phyloP scores from a whole-genome alignment of 2,888 invertebrate species.

The Scrobipalpa atriplicella region DNA sequence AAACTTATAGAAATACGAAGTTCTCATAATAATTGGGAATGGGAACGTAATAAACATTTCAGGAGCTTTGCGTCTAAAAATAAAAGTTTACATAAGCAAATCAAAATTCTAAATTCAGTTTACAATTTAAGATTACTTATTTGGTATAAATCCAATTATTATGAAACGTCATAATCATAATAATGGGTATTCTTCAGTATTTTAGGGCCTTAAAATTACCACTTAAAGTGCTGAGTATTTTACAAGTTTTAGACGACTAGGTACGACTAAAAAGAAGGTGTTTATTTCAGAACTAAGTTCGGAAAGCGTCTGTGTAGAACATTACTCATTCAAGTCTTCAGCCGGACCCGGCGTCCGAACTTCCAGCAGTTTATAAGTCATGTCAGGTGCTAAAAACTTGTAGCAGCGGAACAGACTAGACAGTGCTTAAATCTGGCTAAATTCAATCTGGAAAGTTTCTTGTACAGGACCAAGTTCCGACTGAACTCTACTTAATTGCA shows the following conservation, averaged over 20 bases:
- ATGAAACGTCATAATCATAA: too few species aligned
- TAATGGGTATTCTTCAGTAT: too few species aligned
- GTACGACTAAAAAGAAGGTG: not conserved
- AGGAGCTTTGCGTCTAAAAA: too few species aligned
- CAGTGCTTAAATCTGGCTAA: slow-evolving; percentile 62
- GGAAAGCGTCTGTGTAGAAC: slow-evolving; percentile 6
- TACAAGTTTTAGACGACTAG: not conserved
- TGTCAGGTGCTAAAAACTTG: slow-evolving; percentile 73
- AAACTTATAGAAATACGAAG: too few species aligned
- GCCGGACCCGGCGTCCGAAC: slow-evolving; percentile 46
- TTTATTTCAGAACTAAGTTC: not conserved
- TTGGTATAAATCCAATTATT: too few species aligned
- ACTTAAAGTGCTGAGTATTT: not conserved
- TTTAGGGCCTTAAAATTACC: too few species aligned
- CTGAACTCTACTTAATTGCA: slow-evolving; percentile 14
- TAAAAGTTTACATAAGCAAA: too few species aligned
- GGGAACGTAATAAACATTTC: too few species aligned
- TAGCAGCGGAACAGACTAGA: slow-evolving; percentile 54
- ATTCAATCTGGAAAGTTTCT: slow-evolving; percentile 66
- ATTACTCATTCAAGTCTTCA: slow-evolving; percentile 53
- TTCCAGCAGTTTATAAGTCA: slow-evolving; percentile 69
- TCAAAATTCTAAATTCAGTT: too few species aligned
- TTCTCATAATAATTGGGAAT: too few species aligned
- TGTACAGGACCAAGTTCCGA: not conserved
- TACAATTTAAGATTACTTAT: too few species aligned